These are phyloP conservation scores for Drosophila fulvimacula DNA, from an alignment of 2,888 invertebrate species.

Conservation along the genomic window DNA sequence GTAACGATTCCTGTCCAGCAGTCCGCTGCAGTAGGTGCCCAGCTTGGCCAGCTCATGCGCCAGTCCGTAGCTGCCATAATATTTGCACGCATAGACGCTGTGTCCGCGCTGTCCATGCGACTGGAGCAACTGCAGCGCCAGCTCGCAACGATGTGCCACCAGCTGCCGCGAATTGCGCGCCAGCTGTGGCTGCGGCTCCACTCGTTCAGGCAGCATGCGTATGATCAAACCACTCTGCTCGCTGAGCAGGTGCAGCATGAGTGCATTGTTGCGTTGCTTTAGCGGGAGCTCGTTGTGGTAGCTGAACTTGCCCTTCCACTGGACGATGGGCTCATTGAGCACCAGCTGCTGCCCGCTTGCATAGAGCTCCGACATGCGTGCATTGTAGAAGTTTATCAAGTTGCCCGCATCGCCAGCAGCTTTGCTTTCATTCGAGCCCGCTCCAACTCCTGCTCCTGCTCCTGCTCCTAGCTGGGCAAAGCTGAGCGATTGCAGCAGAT, in stretches of 20 bases:
- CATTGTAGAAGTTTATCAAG: constrained; percentile 58
- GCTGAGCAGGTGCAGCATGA: constrained; percentile 62
- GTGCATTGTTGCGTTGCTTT: constrained; percentile 61
- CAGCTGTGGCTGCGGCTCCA: constrained; percentile 36
- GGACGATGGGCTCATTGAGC: constrained; percentile 65
- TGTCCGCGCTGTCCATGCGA: constrained; percentile 57
- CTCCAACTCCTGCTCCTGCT: neutral
- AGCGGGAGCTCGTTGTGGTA: constrained; percentile 52
- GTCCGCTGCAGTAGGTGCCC: constrained; percentile 68
- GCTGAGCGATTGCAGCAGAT: constrained; percentile 54
- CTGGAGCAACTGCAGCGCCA: constrained; percentile 57
- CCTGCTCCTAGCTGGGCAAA: constrained; percentile 47
- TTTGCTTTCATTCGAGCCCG: neutral
- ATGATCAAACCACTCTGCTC: constrained; percentile 65
- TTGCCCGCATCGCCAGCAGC: constrained; percentile 35
- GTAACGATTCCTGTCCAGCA: constrained; percentile 70
- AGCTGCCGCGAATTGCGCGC: constrained; percentile 60
- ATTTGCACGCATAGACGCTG: constrained; percentile 67
- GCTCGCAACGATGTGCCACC: constrained; percentile 52
- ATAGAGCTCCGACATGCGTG: constrained; percentile 62
- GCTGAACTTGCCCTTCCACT: constrained; percentile 65
- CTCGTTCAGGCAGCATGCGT: constrained; percentile 57
- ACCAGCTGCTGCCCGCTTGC: constrained; percentile 67
- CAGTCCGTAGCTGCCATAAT: constrained; percentile 72
- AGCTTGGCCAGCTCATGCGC: constrained; percentile 57